Evolutionary conservation across 2,888 invertebrate species (phyloP).

Genomic region (Tetranychus truncatus): DNA sequence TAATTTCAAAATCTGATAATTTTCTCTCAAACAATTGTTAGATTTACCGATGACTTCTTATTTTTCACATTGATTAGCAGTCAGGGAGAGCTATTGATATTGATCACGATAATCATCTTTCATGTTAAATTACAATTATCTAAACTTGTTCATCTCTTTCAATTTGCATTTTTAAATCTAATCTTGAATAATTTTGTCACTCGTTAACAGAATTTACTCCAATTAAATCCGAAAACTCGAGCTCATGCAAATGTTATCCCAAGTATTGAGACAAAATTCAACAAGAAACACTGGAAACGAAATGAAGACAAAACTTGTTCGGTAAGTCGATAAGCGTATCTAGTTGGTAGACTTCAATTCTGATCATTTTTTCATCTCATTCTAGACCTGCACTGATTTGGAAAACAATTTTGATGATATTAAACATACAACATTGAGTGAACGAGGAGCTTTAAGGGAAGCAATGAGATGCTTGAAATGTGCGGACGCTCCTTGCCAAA

Average conservation of each 20-base stretch:
- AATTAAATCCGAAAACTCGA: constrained; percentile 63
- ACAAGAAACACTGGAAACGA: constrained; percentile 86
- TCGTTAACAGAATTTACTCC: constrained; percentile 52
- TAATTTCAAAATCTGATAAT: neutral
- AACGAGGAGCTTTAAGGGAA: constrained; percentile 76
- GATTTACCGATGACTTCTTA: neutral
- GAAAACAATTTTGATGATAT: constrained; percentile 86
- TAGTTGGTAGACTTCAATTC: neutral
- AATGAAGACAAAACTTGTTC: constrained; percentile 52
- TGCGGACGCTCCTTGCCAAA: constrained; percentile 92
- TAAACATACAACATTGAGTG: constrained; percentile 89
- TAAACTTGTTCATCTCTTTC: neutral
- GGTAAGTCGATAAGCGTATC: neutral
- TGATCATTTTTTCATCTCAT: neutral
- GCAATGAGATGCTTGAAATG: constrained; percentile 74
- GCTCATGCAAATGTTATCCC: constrained; percentile 60
- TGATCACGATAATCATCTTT: too few relatives aligned
- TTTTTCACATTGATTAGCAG: too few relatives aligned
- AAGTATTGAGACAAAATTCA: constrained; percentile 60
- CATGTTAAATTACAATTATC: neutral
- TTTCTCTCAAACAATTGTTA: neutral
- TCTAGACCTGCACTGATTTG: constrained; percentile 24
- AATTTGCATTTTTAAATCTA: neutral
- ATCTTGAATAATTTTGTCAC: neutral
- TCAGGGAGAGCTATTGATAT: too few relatives aligned